Percentiles rank a stretch among this genome's conserved stretches.
Conservation (phyloP, 2,113 vertebrate species). For the Synodontis membranacea region DNA sequence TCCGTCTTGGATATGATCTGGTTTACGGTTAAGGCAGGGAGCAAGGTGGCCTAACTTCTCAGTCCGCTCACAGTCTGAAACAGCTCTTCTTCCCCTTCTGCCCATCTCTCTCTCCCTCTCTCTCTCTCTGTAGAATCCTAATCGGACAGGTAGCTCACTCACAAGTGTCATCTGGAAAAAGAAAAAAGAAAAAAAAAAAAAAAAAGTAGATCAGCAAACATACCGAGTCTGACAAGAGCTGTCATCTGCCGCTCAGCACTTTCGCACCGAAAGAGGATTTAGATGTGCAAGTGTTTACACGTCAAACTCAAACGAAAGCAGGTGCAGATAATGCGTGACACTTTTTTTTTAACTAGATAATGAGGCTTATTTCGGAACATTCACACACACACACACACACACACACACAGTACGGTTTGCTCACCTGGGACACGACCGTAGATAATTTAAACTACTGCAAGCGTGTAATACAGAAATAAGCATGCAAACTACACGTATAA, state of each 20-base stretch:
- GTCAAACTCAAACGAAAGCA: not conserved
- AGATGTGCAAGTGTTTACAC: not conserved
- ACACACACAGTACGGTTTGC: not conserved
- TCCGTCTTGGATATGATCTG: not conserved
- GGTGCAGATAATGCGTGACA: not conserved
- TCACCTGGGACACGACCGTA: not conserved
- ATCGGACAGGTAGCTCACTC: constrained; percentile 6
- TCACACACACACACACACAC: not conserved
- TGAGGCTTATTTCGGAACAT: not conserved
- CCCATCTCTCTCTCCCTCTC: not conserved
- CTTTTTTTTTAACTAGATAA: not conserved
- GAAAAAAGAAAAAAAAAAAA: not conserved
- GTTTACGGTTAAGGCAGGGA: not conserved
- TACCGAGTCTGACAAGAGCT: not conserved
- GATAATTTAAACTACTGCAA: not conserved
- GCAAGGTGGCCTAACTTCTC: not conserved
- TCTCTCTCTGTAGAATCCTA: constrained; percentile 14
- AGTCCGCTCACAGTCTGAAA: not conserved
- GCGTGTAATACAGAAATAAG: not conserved
- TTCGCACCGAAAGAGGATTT: constrained; percentile 1
- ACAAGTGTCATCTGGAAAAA: not conserved
- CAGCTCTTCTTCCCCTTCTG: not conserved
- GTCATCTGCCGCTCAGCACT: not conserved
- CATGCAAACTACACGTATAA: not conserved
- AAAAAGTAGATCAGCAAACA: not conserved